Base-by-base conservation (phyloP, 2,888 invertebrate genomes). In the Adela reaumurella region DNA sequence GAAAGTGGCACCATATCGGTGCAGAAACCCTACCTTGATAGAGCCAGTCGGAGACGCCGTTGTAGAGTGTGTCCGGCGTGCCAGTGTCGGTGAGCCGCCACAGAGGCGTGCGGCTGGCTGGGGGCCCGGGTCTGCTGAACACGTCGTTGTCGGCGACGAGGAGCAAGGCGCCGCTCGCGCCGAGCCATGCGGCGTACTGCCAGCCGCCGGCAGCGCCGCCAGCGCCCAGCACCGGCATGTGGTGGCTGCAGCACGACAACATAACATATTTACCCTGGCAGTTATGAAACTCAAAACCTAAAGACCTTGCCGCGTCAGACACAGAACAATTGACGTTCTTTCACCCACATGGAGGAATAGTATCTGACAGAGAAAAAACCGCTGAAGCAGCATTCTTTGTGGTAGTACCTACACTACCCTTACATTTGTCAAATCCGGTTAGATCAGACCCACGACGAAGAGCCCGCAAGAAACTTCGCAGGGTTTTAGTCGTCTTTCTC, bases 21-120 rank as follows among this genome's bases (percentile, higher is more conserved):
- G n/a, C n/a, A n/a, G n/a, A n/a, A n/a, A n/a, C n/a, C n/a, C n/a
- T 44, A 92, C 94, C 94, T 86, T 97, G 97, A 76, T 97, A 97
- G 20, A 97, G 77, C 96, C 97, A 97, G 69, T 97, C 97, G 17
- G 96, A 91, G 28, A 97, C 86, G 49, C 96, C 97, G 68, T 97
- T 96, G 79, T 92, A 95, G 50, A 96, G 81, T 50, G 87, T 74
- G 50, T 90, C 90, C n/a, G n/a, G n/a, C n/a, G n/a, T n/a, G n/a
- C 92, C 92, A 47, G 89, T 88, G 62, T 83, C 83, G 47, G 92
- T 93, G 63, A 92, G 82, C 46, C 87, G 83, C 50, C 83, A 74
- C 58, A 90, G 85, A 0, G 74, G 74, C 8, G 81, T 74, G 53
- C 86, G 79, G 55, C 87, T 85, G 3, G 82, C 81, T 46, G 88